These are phyloP conservation scores for Neria commutata DNA, from an alignment of 2,888 invertebrate species.

Conservation along the genomic window DNA sequence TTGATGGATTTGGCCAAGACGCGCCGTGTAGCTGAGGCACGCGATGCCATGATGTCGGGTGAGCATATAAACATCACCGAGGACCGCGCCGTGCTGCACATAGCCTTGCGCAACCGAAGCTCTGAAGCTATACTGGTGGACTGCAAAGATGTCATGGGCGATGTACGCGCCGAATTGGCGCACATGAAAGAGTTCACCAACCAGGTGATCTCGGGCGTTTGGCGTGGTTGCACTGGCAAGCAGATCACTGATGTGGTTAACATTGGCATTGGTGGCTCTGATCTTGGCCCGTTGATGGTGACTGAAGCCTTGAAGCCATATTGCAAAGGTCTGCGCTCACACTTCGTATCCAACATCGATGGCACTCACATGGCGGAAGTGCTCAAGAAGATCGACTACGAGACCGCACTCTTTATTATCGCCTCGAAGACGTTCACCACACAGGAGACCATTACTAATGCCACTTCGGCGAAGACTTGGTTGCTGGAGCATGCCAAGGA, in stretches of 20 bases:
- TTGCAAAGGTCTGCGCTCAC: constrained; percentile 81
- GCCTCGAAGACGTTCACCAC: constrained; percentile 99
- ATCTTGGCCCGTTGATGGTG: constrained; percentile 98
- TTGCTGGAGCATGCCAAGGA: constrained; percentile 84
- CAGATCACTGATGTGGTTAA: constrained; percentile 96
- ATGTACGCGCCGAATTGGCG: constrained; percentile 85
- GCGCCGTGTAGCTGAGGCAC: constrained; percentile 81
- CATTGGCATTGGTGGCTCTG: constrained; percentile 99
- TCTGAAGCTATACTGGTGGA: constrained; percentile 76
- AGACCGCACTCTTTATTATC: constrained; percentile 96
- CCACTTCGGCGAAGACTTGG: constrained; percentile 97
- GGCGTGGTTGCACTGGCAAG: constrained; percentile 88
- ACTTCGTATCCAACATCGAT: constrained; percentile 99
- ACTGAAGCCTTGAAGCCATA: constrained; percentile 96
- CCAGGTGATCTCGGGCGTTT: constrained; percentile 73
- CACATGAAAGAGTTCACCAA: constrained; percentile 96
- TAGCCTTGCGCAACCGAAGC: constrained; percentile 86
- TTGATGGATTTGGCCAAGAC: constrained; percentile 83
- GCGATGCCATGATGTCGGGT: constrained; percentile 93
- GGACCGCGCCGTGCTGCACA: constrained; percentile 91
- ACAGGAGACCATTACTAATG: constrained; percentile 99
- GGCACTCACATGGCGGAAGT: constrained; percentile 97
- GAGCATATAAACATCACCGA: constrained; percentile 98
- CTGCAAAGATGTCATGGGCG: constrained; percentile 89
- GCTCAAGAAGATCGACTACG: constrained; percentile 85